Evolutionary conservation across 1,140 invertebrate species (phyloP).

Genomic region (Caerostris darwini): DNA sequence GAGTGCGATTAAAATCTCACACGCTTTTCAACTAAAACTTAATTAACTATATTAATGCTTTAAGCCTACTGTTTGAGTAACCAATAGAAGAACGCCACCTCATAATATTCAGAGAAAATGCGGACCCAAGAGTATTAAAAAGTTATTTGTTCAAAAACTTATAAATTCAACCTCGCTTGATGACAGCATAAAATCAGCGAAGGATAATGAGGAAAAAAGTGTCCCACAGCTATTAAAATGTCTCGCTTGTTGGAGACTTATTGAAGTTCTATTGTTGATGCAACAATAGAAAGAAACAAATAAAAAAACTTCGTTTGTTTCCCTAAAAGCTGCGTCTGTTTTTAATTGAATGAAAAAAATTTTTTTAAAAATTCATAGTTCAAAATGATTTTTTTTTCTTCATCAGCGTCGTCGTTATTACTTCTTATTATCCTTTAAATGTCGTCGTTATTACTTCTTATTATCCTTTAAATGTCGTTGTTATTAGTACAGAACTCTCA

Average conservation of each 20-base stretch:
- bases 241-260: neutral
- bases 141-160: conserved; percentile 37
- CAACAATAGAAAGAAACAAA: conserved; percentile 1
- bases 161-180: conserved; percentile 17
- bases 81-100: neutral
- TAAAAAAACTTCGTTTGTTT: neutral
- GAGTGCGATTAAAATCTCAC: neutral
- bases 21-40: conserved; percentile 26
- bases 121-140: conserved; percentile 21
- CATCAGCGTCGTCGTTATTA: too few relatives aligned
- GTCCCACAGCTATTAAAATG: conserved; percentile 35
- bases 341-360: neutral
- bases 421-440: neutral
- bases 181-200: neutral
- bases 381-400: neutral
- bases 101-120: conserved; percentile 3
- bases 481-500: neutral
- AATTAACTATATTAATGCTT: conserved; percentile 45
- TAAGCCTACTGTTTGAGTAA: conserved; percentile 40
- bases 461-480: neutral
- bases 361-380: neutral
- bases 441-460: too few relatives aligned
- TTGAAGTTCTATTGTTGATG: neutral
- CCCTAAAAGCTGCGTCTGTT: neutral
- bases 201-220: neutral